These are phyloP conservation scores for Andrena marginata DNA, from an alignment of 2,888 invertebrate genomes.

Conservation along the genomic window DNA sequence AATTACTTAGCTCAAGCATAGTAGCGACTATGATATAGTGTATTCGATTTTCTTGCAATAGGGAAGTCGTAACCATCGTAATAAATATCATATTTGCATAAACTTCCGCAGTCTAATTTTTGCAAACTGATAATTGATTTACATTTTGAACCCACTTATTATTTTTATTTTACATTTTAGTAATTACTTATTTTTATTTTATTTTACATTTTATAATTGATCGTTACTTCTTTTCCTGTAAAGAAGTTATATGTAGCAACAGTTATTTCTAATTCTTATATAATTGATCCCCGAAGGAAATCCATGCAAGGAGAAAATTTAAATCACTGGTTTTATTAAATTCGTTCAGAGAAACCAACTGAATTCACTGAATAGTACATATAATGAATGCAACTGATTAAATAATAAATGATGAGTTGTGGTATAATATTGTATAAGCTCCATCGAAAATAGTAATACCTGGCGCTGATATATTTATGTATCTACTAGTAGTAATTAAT, in stretches of 20 bases:
- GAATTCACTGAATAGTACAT: neutral
- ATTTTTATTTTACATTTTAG: too few relatives aligned
- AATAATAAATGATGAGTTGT: neutral
- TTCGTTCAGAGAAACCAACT: neutral
- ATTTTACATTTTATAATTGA: too few relatives aligned
- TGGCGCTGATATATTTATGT: neutral
- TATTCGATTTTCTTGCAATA: too few relatives aligned
- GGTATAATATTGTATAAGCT: too few relatives aligned
- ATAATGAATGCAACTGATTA: neutral
- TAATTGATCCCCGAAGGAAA: neutral
- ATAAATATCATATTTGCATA: too few relatives aligned
- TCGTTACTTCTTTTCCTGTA: neutral
- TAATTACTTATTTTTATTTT: too few relatives aligned
- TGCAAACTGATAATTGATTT: too few relatives aligned
- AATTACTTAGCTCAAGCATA: too few relatives aligned
- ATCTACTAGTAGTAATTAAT: neutral
- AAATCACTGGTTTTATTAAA: neutral
- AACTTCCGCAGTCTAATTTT: too few relatives aligned
- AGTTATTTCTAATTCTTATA: neutral
- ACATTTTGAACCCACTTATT: too few relatives aligned
- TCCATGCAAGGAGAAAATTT: neutral
- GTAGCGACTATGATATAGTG: too few relatives aligned
- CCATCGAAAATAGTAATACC: neutral
- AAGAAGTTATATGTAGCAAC: neutral
- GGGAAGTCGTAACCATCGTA: too few relatives aligned